These are phyloP conservation scores for Onychorhynchus coronatus DNA, from an alignment of 2,113 vertebrate species.

Conservation along the genomic window DNA sequence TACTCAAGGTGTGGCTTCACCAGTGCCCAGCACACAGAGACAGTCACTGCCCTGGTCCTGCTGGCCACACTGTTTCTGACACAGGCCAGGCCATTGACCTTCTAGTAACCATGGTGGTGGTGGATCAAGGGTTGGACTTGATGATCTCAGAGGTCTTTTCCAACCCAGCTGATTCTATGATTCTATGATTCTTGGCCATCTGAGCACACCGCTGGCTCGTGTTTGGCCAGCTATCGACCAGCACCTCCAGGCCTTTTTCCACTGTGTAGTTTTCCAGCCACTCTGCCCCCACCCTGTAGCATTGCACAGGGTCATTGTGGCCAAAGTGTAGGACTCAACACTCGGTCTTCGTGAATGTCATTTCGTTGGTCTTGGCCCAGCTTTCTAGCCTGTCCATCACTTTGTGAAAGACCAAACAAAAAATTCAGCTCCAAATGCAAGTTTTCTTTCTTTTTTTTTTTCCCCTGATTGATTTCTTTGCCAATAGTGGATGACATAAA, in stretches of 20 bases:
- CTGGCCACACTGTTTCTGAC: neutral
- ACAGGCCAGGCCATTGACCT: neutral
- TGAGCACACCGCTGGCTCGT: neutral
- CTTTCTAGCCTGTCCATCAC: neutral
- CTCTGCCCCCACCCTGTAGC: neutral
- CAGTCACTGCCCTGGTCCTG: neutral
- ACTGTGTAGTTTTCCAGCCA: neutral
- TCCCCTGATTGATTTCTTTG: neutral
- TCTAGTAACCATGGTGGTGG: no score
- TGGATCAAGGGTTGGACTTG: no score
- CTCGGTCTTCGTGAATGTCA: neutral
- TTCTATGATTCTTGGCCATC: neutral
- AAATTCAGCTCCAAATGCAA: neutral
- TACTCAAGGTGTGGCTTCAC: neutral
- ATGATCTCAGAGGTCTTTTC: no score
- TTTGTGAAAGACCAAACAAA: neutral
- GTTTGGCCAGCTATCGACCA: neutral
- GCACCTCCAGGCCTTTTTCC: neutral
- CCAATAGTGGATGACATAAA: neutral
- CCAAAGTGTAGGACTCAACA: neutral
- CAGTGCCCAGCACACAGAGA: neutral
- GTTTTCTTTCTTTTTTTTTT: neutral
- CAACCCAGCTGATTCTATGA: no score
- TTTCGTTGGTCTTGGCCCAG: neutral
- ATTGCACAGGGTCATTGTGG: neutral